Evolutionary conservation across 2,113 vertebrate genomes (phyloP).

Genomic region (Mirza zaza): DNA sequence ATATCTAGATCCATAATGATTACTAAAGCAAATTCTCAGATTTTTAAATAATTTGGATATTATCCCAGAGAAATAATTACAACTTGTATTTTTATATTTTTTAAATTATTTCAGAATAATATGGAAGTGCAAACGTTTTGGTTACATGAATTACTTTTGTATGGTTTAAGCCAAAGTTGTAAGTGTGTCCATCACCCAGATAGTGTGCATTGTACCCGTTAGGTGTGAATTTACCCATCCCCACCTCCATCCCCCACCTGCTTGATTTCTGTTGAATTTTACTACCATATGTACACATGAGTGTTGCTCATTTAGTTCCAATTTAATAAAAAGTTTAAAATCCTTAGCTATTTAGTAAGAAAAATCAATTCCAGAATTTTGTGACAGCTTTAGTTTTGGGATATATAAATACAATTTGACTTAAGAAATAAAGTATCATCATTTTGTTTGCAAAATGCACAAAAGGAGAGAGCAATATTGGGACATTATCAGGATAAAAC

Average conservation of each 20-base stretch:
- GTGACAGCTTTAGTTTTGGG: not conserved
- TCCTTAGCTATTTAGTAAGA: not conserved
- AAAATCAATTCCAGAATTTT: not conserved
- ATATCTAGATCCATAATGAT: not conserved
- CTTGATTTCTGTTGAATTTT: no score
- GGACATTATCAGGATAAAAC: not conserved
- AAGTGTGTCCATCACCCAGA: no score
- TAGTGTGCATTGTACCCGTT: no score
- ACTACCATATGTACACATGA: no score
- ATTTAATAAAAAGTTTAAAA: not conserved
- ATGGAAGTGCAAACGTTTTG: no score
- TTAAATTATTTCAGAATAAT: no score
- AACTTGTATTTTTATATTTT: not conserved
- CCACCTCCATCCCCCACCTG: no score
- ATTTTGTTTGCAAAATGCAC: conserved; percentile 8
- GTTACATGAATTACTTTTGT: no score
- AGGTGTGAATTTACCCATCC: no score
- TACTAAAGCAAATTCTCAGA: not conserved
- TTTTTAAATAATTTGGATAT: not conserved
- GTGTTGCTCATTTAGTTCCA: no score
- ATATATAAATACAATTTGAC: not conserved
- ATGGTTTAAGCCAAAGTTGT: no score
- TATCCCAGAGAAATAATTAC: not conserved
- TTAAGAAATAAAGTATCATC: not conserved
- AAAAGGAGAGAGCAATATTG: not conserved